These are phyloP conservation scores for Chirona hameri DNA, from an alignment of 2,888 invertebrate species.

Conservation along the genomic window DNA sequence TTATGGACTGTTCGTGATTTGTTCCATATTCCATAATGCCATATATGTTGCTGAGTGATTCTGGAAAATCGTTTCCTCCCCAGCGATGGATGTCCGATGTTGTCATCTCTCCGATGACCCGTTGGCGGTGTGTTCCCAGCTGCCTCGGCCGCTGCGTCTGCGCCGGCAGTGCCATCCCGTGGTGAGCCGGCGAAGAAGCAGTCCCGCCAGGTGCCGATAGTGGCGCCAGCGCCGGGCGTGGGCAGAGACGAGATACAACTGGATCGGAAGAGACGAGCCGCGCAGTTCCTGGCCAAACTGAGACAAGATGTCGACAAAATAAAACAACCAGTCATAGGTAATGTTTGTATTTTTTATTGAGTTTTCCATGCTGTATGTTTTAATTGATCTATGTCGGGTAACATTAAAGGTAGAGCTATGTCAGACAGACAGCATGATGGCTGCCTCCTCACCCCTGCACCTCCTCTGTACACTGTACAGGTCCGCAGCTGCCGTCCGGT, in stretches of 20 bases:
- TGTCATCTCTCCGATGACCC: too few relatives aligned
- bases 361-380: too few relatives aligned
- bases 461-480: background rate
- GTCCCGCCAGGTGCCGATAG: constrained; percentile 51
- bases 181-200: constrained; percentile 43
- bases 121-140: background rate
- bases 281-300: constrained; percentile 67
- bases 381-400: too few relatives aligned
- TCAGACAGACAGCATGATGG: too few relatives aligned
- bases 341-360: too few relatives aligned
- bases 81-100: too few relatives aligned
- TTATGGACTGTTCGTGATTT: too few relatives aligned
- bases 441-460: too few relatives aligned
- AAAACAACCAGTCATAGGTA: constrained; percentile 10
- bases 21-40: too few relatives aligned
- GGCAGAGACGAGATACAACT: constrained; percentile 30
- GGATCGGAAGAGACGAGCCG: constrained; percentile 74
- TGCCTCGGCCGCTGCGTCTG: background rate
- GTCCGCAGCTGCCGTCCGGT: background rate
- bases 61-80: background rate
- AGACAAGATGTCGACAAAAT: background rate
- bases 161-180: background rate
- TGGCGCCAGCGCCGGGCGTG: background rate
- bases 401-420: too few relatives aligned
- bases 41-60: too few relatives aligned